phyloP scores from a whole-genome alignment of 1,140 invertebrate genomes.

The Oscheius sp. region DNA sequence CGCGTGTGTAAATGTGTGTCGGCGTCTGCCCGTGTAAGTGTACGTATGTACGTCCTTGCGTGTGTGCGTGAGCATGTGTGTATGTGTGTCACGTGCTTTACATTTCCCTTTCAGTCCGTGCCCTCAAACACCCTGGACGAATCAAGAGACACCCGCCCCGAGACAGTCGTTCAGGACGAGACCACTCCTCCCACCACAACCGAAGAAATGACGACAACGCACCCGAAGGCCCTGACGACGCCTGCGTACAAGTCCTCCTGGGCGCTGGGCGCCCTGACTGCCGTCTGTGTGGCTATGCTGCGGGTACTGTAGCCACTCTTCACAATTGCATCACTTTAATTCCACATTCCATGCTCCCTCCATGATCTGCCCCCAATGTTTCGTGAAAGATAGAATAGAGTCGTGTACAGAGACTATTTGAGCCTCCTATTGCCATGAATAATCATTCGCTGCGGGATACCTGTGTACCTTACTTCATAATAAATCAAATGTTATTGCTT shows the following conservation, averaged over 20 bases:
- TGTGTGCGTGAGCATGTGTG: too few relatives aligned
- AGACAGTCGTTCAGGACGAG: constrained; percentile 2
- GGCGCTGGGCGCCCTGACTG: background rate
- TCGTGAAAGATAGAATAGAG: background rate
- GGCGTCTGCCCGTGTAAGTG: background rate
- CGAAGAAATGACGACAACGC: background rate
- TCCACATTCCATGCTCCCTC: constrained; percentile 10
- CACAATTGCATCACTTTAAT: background rate
- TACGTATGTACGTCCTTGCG: too few relatives aligned
- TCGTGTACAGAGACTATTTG: background rate
- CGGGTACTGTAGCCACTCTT: constrained; percentile 6
- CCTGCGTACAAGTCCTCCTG: background rate
- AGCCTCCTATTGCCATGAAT: background rate
- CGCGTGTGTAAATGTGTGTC: background rate
- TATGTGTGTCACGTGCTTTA: background rate
- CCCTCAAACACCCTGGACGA: background rate
- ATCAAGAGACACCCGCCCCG: constrained; percentile 2
- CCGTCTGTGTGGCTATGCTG: background rate
- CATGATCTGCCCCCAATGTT: constrained; percentile 1
- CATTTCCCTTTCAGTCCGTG: constrained; percentile 1
- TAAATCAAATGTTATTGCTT: too few relatives aligned
- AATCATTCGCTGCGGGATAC: background rate
- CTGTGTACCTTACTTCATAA: too few relatives aligned
- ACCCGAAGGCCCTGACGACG: background rate
- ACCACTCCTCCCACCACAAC: background rate